Base-by-base conservation (phyloP, 2,113 vertebrate species). In the Sylvia atricapilla region DNA sequence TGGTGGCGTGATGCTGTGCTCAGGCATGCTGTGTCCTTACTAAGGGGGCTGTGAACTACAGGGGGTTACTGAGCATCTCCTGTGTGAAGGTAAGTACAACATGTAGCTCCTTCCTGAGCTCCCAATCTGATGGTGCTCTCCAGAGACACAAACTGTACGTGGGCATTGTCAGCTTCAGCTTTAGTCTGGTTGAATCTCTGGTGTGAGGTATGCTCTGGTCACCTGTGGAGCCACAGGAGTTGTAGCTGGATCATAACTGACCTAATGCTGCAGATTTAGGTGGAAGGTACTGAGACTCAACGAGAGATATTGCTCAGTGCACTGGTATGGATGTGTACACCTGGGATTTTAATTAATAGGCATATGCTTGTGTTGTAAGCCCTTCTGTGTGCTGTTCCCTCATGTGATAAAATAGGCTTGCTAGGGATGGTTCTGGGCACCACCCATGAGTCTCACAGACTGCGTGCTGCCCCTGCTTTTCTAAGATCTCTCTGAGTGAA, bases 121-220 rank as follows among this genome's bases (percentile, higher is more conserved):
- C 13, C 82, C 28, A 31, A 52, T 44, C 53, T 0, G 0, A 11
- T 0, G 3, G 49, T 60, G 39, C n/a, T 83, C 46, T 68, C n/a
- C 0, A 3, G 85, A 15, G 58, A 23, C 53, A 43, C 30, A 20
- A 20, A 2, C 44, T 22, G 22, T 0, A 0, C 0, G 0, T 24
- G 74, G 62, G 19, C 79, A 47, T 47, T 4, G 4, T 52, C 50
- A 59, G 14, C 46, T 81, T 46, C 55, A 27, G 39, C 37, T 68
- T 87, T 17, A 63, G 23, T 18, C 75, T 0, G 1, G 7, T 9
- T 50, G 52, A 44, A 37, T 39, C 39, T 91, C 39, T 0, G 0
- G 8, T 37, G 33, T 31, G 84, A 39, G 43, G 52, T 23, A 6
- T 0, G 2, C 52, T 81, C 15, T 0, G 0, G 44, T 79, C 35